Evolutionary conservation across 2,113 vertebrate species (phyloP).

Genomic region (Puma concolor): DNA sequence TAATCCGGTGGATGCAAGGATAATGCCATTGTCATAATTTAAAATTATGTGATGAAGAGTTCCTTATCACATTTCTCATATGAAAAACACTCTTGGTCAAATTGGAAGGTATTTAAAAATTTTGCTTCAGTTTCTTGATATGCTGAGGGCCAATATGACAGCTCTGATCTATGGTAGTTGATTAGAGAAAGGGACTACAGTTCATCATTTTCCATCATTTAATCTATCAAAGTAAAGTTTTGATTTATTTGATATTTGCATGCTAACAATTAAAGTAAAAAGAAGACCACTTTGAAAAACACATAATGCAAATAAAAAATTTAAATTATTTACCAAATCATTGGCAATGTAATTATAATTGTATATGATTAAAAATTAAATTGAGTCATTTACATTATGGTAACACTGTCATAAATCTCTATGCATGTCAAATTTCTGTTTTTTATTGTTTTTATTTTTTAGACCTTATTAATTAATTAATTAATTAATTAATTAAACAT

Average conservation of each 20-base stretch:
- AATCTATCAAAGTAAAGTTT: not conserved
- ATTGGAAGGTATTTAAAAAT: not conserved
- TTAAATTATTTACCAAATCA: slow-evolving; percentile 11
- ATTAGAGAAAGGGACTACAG: not conserved
- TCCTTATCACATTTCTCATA: not conserved
- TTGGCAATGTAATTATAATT: not conserved
- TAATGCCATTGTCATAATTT: not conserved
- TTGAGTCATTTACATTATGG: not conserved
- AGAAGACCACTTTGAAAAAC: slow-evolving; percentile 29
- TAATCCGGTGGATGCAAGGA: not conserved
- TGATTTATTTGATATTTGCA: slow-evolving; percentile 51
- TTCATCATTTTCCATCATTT: not conserved
- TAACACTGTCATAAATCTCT: not conserved
- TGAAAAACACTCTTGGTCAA: not conserved
- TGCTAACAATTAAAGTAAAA: not conserved
- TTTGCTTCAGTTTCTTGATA: not conserved
- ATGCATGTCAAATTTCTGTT: not conserved
- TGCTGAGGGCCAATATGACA: not conserved
- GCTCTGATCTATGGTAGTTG: not conserved
- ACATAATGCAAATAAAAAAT: not conserved
- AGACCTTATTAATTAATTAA: not conserved
- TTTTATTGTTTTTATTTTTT: slow-evolving; percentile 30
- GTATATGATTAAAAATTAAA: slow-evolving; percentile 44
- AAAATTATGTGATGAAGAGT: not conserved
- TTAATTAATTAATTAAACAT: not conserved